Base-by-base conservation (phyloP, 2,888 invertebrate species). In the Cyrtodaria siliqua region DNA sequence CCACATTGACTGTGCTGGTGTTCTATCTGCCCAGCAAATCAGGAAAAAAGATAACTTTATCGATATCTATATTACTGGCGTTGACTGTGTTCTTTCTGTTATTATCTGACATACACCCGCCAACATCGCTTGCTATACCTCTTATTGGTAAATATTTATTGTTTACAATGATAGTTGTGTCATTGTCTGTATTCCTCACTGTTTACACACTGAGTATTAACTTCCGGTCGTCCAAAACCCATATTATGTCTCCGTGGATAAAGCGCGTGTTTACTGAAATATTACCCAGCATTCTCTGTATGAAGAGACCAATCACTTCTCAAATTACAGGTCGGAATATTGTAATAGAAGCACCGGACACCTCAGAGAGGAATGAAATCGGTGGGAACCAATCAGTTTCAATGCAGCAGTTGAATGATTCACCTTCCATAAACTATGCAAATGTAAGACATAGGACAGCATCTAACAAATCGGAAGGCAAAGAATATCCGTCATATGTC, bases 41-140 rank as follows among this genome's bases (percentile, higher is more conserved):
- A 0, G 98, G 99, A 18, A 99, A 99, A 93, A 99, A 99, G 93
- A 98, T 99, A 71, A 98, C 98, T 0, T 94, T 99, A 49, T 98
- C 98, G 57, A 93, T 99, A 94, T 98, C 98, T 67, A 99, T 99
- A 94, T 95, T 99, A 90, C 98, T 99, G 94, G 98, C 98, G 94
- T 97, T 99, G 92, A 98, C 99, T 95, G 99, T 99, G 95, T 99
- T 99, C 95, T 99, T 99, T 94, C 95, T 99, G 83, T 95, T 99
- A 94, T 96, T 99, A 88, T 98, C 98, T 87, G 99, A 99, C 94
- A 98, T 99, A 92, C 99, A 99, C 93, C 99, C 99, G 55, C 98
- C 99, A 56, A 99, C 99, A 67, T 98, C 98, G 49, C 94, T 99
- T 91, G 98, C 99, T 83, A 98, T 99, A 88, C 99, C 99, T 75